phyloP scores from a whole-genome alignment of 2,888 invertebrate genomes.

The Limnephilus auricula region DNA sequence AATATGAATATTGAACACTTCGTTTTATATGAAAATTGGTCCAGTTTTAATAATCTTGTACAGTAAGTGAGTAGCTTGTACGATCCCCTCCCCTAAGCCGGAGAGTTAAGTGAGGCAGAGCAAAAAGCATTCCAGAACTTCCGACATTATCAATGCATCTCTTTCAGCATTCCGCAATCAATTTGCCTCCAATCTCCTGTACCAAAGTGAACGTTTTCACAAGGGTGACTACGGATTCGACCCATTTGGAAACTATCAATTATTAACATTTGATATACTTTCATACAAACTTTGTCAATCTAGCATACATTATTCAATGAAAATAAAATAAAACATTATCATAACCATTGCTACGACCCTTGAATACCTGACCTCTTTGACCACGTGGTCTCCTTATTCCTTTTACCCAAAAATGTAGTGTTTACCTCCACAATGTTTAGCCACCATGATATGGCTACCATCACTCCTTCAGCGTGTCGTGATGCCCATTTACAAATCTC shows the following conservation, averaged over 20 bases:
- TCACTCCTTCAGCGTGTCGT: too few species aligned
- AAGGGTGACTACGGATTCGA: background rate
- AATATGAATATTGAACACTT: background rate
- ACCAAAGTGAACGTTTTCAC: conserved; percentile 10
- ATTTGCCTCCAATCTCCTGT: conserved; percentile 43
- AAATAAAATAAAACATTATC: too few species aligned
- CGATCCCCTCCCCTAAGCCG: background rate
- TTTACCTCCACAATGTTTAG: too few species aligned
- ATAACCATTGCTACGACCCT: too few species aligned
- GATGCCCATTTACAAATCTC: too few species aligned
- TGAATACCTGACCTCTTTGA: too few species aligned
- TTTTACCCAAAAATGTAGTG: too few species aligned
- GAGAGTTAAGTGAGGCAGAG: conserved; percentile 23
- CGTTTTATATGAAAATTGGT: background rate
- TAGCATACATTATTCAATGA: too few species aligned
- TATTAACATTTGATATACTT: background rate
- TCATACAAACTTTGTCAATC: too few species aligned
- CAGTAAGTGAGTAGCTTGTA: background rate
- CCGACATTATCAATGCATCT: conserved; percentile 38
- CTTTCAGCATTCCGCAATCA: conserved; percentile 43
- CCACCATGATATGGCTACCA: too few species aligned
- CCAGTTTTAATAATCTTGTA: background rate
- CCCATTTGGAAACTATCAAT: background rate
- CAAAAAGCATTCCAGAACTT: conserved; percentile 37
- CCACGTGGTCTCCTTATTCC: too few species aligned